Conservation (phyloP, 2,797 vertebrate species). For the Oreochromis grahami region DNA sequence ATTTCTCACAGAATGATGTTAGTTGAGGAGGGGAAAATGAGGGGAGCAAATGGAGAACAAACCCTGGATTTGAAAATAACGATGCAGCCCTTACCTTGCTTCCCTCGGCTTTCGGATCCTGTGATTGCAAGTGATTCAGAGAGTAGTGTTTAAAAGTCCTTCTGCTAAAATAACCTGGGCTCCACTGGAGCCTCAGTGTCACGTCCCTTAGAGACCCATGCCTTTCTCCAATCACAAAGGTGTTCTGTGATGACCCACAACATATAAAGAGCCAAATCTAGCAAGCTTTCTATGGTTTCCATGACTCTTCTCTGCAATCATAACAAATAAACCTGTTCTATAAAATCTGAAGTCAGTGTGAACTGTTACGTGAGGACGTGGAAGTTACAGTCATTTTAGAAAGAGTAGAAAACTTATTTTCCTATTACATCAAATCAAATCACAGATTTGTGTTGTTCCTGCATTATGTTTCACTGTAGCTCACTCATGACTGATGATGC, state of each 20-base stretch:
- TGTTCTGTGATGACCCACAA: neutral
- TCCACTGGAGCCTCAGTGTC: conserved; percentile 23
- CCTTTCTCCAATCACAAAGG: neutral
- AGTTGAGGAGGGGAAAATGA: conserved; percentile 39
- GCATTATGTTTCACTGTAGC: neutral
- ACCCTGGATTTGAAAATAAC: conserved; percentile 35
- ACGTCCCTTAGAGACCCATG: neutral
- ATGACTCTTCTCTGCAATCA: neutral
- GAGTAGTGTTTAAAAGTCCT: conserved; percentile 77
- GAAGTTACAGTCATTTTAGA: neutral
- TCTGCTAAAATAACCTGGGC: conserved; percentile 31
- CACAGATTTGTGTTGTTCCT: neutral
- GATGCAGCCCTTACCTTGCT: conserved; percentile 78
- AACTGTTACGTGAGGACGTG: neutral
- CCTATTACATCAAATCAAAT: neutral
- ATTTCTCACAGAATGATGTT: conserved; percentile 73
- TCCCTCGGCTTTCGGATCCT: conserved; percentile 81
- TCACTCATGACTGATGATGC: neutral
- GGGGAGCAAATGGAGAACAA: conserved; percentile 25
- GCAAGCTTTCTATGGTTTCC: neutral
- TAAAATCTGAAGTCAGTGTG: neutral
- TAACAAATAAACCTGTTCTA: neutral
- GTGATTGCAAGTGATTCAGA: conserved; percentile 82
- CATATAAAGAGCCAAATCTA: neutral
- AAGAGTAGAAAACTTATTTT: neutral